phyloP scores from a whole-genome alignment of 2,797 vertebrate species.

The Chaunax sp. region DNA sequence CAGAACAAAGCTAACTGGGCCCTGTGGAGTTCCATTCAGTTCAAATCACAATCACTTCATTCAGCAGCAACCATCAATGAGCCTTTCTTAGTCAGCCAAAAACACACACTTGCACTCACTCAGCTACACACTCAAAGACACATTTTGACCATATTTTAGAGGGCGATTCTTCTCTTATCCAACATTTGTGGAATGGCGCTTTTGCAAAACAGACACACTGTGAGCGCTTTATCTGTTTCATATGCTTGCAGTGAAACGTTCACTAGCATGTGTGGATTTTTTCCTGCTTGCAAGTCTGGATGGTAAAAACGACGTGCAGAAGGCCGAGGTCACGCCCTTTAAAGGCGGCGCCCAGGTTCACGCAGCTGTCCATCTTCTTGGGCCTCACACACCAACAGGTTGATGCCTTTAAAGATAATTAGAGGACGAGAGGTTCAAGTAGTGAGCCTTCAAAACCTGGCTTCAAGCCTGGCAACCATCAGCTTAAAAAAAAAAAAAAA shows the following conservation, averaged over 20 bases:
- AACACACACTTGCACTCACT: constrained; percentile 9
- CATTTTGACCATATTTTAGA: constrained; percentile 28
- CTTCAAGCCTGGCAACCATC: constrained; percentile 11
- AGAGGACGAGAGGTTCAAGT: constrained; percentile 41
- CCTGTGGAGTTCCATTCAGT: constrained; percentile 53
- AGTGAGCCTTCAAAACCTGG: constrained; percentile 37
- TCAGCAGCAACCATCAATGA: constrained; percentile 72
- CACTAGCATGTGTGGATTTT: neutral
- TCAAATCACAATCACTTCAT: constrained; percentile 72
- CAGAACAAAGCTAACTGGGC: constrained; percentile 25
- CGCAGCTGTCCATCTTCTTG: constrained; percentile 39
- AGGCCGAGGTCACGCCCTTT: constrained; percentile 29
- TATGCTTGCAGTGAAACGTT: neutral
- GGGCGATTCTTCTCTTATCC: constrained; percentile 5
- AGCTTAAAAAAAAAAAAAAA: constrained; percentile 2
- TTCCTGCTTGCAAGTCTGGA: constrained; percentile 20
- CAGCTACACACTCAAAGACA: neutral
- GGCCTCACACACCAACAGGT: constrained; percentile 22
- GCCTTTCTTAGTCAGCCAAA: constrained; percentile 58
- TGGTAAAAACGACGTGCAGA: constrained; percentile 28
- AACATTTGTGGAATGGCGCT: constrained; percentile 15
- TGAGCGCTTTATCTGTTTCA: neutral
- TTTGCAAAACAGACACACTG: neutral
- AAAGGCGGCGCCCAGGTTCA: constrained; percentile 52
- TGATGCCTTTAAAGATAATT: constrained; percentile 59